Percentiles rank a stretch among this genome's conserved stretches.
phyloP scores from a whole-genome alignment of 2,113 vertebrate genomes.

The Colistium nudipinnis region DNA sequence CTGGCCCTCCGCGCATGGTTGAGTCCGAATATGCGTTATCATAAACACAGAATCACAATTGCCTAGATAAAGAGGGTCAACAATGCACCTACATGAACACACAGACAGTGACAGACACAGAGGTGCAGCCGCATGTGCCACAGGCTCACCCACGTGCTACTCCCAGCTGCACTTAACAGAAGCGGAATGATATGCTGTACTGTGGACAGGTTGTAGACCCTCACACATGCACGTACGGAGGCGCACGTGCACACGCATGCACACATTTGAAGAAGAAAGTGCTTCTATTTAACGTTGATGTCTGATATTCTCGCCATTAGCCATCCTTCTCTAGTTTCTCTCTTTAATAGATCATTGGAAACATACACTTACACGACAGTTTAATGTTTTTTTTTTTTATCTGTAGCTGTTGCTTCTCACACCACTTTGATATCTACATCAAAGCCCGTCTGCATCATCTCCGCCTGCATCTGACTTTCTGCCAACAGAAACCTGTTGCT shows the following conservation, averaged over 20 bases:
- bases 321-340: conserved; percentile 14
- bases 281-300: conserved; percentile 10
- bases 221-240: too few relatives aligned
- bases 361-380: conserved; percentile 42
- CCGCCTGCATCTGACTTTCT: conserved; percentile 44
- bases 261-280: conserved; percentile 12
- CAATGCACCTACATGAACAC: neutral
- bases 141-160: conserved; percentile 53
- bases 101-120: neutral
- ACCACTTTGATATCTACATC: conserved; percentile 61
- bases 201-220: conserved; percentile 64
- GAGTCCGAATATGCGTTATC: neutral
- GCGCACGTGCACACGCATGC: too few relatives aligned
- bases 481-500: conserved; percentile 37
- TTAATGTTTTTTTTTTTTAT: conserved; percentile 50
- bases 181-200: conserved; percentile 52
- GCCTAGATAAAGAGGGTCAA: too few relatives aligned
- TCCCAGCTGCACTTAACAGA: conserved; percentile 45
- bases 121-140: neutral
- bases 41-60: too few relatives aligned
- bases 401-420: conserved; percentile 39
- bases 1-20: neutral
- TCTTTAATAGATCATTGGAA: conserved; percentile 23
- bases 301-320: neutral
- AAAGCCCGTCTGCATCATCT: conserved; percentile 47